Evolutionary conservation across 1,140 invertebrate species (phyloP).

Genomic region (Venustaconcha ellipsiformis): DNA sequence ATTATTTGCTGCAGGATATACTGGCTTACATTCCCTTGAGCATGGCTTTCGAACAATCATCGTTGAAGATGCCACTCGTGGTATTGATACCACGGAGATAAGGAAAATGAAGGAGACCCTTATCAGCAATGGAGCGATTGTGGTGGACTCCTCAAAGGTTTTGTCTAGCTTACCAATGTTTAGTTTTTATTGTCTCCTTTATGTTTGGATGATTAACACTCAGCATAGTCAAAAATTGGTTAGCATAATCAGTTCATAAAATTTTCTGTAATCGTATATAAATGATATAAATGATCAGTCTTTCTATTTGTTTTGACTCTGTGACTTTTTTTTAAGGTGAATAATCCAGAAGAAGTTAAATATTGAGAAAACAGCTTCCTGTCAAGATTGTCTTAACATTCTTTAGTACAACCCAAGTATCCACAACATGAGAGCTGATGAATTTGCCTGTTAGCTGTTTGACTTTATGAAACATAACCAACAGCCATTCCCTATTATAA

Average conservation of each 20-base stretch:
- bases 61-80: constrained; percentile 91
- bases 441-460: no score
- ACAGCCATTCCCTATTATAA: no score
- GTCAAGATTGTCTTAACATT: no score
- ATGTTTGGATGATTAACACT: background rate
- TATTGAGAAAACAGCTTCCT: no score
- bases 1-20: constrained; percentile 76
- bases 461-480: no score
- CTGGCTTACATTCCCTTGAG: constrained; percentile 86
- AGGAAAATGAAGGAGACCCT: constrained; percentile 43
- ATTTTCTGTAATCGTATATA: no score
- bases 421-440: no score
- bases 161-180: background rate
- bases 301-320: no score
- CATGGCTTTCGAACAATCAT: constrained; percentile 91
- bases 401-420: no score
- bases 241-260: background rate
- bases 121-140: constrained; percentile 44
- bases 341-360: no score
- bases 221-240: constrained; percentile 3
- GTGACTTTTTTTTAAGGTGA: no score
- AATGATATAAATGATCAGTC: no score
- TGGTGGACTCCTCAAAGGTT: constrained; percentile 51
- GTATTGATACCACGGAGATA: constrained; percentile 76
- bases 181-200: background rate